A percentile compares a stretch with the other conserved stretches of the same genome.
These are phyloP conservation scores for Epirrhoe alternata DNA, from an alignment of 2,888 invertebrate species.

Conservation along the genomic window DNA sequence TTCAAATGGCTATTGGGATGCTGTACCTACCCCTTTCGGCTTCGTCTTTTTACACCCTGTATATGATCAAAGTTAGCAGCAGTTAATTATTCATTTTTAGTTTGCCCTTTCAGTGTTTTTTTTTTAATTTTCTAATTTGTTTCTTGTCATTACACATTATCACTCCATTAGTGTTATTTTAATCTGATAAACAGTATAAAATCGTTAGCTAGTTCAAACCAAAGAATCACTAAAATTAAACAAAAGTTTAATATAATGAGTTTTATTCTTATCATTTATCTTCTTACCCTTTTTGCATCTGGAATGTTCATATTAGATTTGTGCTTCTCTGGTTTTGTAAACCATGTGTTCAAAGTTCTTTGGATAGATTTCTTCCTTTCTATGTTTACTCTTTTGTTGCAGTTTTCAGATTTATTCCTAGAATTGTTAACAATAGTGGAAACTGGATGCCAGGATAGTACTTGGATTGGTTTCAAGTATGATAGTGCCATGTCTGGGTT, in stretches of 20 bases:
- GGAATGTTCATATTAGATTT: slow-evolving; percentile 51
- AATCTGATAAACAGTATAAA: neutral
- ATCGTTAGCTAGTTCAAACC: slow-evolving; percentile 22
- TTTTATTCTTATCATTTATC: slow-evolving; percentile 22
- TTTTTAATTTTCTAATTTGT: neutral
- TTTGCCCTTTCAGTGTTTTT: too few species aligned
- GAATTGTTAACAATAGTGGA: slow-evolving; percentile 89
- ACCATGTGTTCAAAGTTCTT: slow-evolving; percentile 77
- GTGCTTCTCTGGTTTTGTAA: slow-evolving; percentile 67
- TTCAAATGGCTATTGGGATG: too few species aligned
- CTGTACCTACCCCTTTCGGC: too few species aligned
- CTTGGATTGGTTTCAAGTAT: slow-evolving; percentile 81
- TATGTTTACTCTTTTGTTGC: slow-evolving; percentile 78
- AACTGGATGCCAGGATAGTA: slow-evolving; percentile 89
- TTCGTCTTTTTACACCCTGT: too few species aligned
- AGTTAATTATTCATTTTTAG: too few species aligned
- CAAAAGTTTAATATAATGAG: neutral
- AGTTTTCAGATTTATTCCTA: slow-evolving; percentile 86
- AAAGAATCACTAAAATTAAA: slow-evolving; percentile 27
- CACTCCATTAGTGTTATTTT: neutral
- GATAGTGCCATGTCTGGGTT: slow-evolving; percentile 79
- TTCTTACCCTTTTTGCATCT: slow-evolving; percentile 50
- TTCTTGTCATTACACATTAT: neutral
- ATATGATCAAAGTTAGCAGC: too few species aligned
- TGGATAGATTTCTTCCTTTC: slow-evolving; percentile 65